A percentile compares a stretch with the other conserved stretches of the same genome.
Conservation (phyloP, 2,888 invertebrate genomes). For the Patella depressa region DNA sequence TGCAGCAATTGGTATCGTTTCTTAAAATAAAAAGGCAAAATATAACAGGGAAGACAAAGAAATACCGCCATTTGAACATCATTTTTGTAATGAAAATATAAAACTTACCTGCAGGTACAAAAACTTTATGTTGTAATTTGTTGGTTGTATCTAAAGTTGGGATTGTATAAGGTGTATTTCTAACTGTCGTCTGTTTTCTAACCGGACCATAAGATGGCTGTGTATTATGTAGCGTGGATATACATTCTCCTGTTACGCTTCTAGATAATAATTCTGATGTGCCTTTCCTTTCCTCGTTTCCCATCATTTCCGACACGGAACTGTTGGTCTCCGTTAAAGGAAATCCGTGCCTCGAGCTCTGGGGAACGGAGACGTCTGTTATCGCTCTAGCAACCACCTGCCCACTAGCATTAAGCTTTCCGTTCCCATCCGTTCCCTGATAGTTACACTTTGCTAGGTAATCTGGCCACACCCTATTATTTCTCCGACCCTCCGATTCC, state of each 20-base stretch:
- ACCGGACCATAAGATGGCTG: constrained; percentile 11
- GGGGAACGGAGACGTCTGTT: constrained; percentile 14
- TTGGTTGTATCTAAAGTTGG: constrained; percentile 2
- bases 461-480: constrained; percentile 13
- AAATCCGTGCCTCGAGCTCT: constrained; percentile 22
- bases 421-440: not conserved
- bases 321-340: constrained; percentile 18
- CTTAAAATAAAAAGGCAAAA: too few relatives aligned
- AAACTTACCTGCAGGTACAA: constrained; percentile 24
- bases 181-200: constrained; percentile 17
- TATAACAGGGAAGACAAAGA: too few relatives aligned
- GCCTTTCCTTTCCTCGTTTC: constrained; percentile 24
- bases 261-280: constrained; percentile 1
- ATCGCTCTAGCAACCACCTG: constrained; percentile 11
- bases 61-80: too few relatives aligned
- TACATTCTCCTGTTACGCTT: constrained; percentile 7
- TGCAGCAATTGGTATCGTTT: too few relatives aligned
- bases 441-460: not conserved
- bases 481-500: constrained; percentile 23
- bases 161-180: constrained; percentile 13
- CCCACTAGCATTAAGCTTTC: not conserved
- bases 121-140: constrained; percentile 20
- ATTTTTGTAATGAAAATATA: too few relatives aligned
- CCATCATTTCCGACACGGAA: constrained; percentile 28
- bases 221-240: constrained; percentile 16